These are phyloP conservation scores for Channa maculata DNA, from an alignment of 2,113 vertebrate genomes.

Conservation along the genomic window DNA sequence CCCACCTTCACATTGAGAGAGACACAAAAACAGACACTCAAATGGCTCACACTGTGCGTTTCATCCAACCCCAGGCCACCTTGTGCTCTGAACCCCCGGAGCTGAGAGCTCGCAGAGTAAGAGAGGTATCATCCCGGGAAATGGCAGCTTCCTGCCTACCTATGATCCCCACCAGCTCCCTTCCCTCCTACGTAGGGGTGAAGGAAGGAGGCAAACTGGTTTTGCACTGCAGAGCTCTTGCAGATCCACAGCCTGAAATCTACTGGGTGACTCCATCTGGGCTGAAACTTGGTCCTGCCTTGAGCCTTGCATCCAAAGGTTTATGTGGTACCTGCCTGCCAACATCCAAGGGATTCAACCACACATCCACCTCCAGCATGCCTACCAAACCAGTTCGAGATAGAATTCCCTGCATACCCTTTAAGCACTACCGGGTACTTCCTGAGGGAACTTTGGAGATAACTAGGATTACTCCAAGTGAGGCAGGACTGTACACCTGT, in stretches of 20 bases:
- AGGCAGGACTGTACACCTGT: constrained; percentile 94
- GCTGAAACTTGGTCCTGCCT: constrained; percentile 80
- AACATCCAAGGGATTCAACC: constrained; percentile 38
- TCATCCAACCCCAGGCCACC: constrained; percentile 95
- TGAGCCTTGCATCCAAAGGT: constrained; percentile 29
- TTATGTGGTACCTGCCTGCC: constrained; percentile 16
- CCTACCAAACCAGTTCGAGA: constrained; percentile 1
- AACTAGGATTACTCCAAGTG: constrained; percentile 73
- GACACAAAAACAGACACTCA: constrained; percentile 53
- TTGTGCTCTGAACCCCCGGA: constrained; percentile 95
- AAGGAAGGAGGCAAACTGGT: constrained; percentile 77
- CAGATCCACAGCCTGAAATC: constrained; percentile 91
- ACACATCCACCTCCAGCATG: constrained; percentile 17
- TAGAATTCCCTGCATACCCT: constrained; percentile 32
- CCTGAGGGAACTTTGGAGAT: constrained; percentile 94
- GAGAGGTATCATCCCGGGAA: constrained; percentile 91
- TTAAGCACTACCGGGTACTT: constrained; percentile 81
- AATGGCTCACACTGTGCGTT: constrained; percentile 84
- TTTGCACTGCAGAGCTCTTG: constrained; percentile 93
- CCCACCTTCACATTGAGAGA: constrained; percentile 68
- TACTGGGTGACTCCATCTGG: constrained; percentile 95
- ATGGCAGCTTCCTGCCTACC: constrained; percentile 93
- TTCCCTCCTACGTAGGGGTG: constrained; percentile 86
- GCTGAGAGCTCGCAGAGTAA: constrained; percentile 86
- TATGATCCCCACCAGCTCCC: constrained; percentile 87